Percentiles rank a stretch among this genome's conserved stretches.
phyloP scores from a whole-genome alignment of 2,888 invertebrate species.

The Aspidiotus rigidus region DNA sequence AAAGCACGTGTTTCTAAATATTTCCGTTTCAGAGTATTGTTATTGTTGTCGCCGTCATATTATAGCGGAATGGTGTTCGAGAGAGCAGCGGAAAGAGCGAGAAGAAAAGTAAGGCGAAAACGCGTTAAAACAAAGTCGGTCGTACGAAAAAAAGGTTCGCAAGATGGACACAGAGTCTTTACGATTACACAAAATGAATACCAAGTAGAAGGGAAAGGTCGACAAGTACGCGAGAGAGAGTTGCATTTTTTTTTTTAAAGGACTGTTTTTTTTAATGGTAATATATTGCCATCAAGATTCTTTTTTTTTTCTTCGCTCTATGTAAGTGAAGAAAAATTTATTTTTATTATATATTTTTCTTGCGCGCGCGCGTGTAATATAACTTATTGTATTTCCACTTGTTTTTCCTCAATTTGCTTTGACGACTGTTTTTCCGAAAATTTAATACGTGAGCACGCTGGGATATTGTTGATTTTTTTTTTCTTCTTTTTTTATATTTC shows the following conservation, averaged over 20 bases:
- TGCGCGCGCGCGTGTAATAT: too few relatives aligned
- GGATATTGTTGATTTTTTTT: too few relatives aligned
- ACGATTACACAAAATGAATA: background rate
- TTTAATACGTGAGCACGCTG: too few relatives aligned
- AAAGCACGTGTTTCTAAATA: background rate
- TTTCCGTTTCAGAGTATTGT: background rate
- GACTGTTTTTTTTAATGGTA: background rate
- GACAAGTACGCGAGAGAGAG: background rate
- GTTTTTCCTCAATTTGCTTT: too few relatives aligned
- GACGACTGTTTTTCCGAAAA: too few relatives aligned
- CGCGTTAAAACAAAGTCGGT: background rate
- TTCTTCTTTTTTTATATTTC: too few relatives aligned
- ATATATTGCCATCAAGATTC: background rate
- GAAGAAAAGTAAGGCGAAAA: background rate
- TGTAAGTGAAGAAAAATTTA: too few relatives aligned
- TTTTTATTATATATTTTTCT: too few relatives aligned
- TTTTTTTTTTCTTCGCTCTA: too few relatives aligned
- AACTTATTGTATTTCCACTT: too few relatives aligned
- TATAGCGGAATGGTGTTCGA: too few relatives aligned
- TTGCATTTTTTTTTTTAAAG: background rate
- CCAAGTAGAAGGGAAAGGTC: background rate
- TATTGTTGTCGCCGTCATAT: background rate
- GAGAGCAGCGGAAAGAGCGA: background rate
- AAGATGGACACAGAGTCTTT: background rate
- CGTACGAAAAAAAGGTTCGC: background rate